phyloP scores from a whole-genome alignment of 2,888 invertebrate genomes.

The Clepsis dumicolana region DNA sequence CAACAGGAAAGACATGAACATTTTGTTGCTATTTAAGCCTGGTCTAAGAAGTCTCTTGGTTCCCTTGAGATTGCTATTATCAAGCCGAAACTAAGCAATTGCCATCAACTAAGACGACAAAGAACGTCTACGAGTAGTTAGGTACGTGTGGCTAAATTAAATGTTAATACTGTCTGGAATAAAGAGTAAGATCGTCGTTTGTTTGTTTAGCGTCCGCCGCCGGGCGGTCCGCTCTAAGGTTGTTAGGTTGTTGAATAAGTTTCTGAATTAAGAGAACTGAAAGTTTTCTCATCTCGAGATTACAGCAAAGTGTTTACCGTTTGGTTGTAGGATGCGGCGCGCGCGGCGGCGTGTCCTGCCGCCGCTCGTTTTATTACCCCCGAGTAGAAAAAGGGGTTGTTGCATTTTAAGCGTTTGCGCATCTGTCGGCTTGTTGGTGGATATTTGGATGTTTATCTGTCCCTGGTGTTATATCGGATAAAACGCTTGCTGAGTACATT shows the following conservation, averaged over 20 bases:
- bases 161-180: constrained; percentile 71
- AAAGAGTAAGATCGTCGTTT: constrained; percentile 74
- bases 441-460: neutral
- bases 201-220: constrained; percentile 80
- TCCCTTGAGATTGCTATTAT: neutral
- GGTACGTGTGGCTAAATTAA: constrained; percentile 43
- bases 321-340: constrained; percentile 82
- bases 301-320: constrained; percentile 87
- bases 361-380: neutral
- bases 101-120: constrained; percentile 18
- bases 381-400: neutral
- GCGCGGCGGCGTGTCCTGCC: constrained; percentile 56
- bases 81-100: neutral
- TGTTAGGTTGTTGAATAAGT: constrained; percentile 87
- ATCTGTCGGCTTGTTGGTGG: neutral
- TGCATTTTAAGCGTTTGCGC: neutral
- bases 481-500: too few relatives aligned
- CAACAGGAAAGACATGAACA: too few relatives aligned
- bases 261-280: constrained; percentile 87
- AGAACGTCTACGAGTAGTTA: constrained; percentile 14
- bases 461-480: too few relatives aligned
- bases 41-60: neutral
- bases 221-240: constrained; percentile 82
- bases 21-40: neutral
- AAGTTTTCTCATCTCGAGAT: constrained; percentile 87